phyloP scores from a whole-genome alignment of 2,888 invertebrate species.

The Drosophila birchii region DNA sequence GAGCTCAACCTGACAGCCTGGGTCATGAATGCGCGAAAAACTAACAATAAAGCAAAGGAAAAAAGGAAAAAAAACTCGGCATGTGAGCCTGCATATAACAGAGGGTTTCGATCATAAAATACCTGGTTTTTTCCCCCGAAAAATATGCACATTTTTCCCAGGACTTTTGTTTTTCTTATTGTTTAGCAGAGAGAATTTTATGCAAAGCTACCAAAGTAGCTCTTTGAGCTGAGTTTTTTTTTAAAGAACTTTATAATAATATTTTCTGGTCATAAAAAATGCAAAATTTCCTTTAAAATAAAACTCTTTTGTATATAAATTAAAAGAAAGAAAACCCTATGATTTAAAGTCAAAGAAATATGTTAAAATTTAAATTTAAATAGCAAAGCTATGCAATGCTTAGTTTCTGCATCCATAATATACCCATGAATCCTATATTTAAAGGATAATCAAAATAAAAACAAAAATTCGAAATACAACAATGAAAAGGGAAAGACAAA shows the following conservation, averaged over 20 bases:
- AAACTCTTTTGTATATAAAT: not conserved
- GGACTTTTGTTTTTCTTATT: not conserved
- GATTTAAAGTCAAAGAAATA: not conserved
- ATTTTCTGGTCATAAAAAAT: no score
- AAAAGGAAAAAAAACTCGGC: not conserved
- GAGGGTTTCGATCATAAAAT: conserved; percentile 14
- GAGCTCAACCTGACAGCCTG: conserved; percentile 51
- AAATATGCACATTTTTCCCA: not conserved
- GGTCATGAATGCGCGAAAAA: conserved; percentile 67
- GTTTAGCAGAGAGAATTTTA: not conserved
- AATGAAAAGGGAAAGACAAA: conserved; percentile 42
- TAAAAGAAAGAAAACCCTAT: not conserved
- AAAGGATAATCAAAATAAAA: conserved; percentile 2
- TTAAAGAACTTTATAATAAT: no score
- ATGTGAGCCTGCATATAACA: not conserved
- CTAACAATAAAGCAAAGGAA: conserved; percentile 53
- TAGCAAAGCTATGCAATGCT: not conserved
- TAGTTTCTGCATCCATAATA: not conserved
- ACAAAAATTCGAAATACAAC: conserved; percentile 36
- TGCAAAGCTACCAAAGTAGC: not conserved
- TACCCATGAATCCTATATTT: not conserved
- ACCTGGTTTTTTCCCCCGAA: not conserved
- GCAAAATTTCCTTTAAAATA: no score
- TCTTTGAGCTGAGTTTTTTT: not conserved
- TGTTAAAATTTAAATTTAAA: not conserved